These are phyloP conservation scores for Psophia crepitans DNA, from an alignment of 2,113 vertebrate species.

Conservation along the genomic window DNA sequence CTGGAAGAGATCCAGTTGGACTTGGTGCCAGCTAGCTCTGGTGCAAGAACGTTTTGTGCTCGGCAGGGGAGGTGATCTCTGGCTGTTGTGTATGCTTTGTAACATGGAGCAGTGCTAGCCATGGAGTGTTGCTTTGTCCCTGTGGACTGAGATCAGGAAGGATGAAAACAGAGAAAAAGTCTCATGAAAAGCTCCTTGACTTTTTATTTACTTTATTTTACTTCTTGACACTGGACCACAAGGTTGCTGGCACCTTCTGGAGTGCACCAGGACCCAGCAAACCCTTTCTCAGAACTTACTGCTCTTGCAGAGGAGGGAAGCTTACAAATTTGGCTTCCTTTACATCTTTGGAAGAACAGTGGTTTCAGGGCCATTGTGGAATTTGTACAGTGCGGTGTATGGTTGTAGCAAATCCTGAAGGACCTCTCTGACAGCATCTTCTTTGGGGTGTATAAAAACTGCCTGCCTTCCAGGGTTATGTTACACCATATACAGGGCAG, in stretches of 20 bases:
- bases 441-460: background rate
- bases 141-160: background rate
- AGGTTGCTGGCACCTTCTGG: background rate
- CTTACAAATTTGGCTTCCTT: background rate
- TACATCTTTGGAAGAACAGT: background rate
- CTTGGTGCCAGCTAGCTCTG: background rate
- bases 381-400: background rate
- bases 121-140: background rate
- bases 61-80: background rate
- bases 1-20: background rate
- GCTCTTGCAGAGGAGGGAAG: background rate
- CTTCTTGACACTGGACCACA: background rate
- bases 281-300: background rate
- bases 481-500: background rate
- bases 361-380: background rate
- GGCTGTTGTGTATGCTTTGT: background rate
- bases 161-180: background rate
- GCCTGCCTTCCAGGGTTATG: background rate
- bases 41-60: background rate
- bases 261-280: background rate
- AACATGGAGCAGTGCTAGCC: fast-evolving
- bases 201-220: no score
- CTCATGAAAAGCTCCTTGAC: background rate
- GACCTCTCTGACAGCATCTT: background rate
- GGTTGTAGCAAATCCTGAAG: background rate